These are phyloP conservation scores for Uloborus plumipes DNA, from an alignment of 2,888 invertebrate genomes.

Conservation along the genomic window DNA sequence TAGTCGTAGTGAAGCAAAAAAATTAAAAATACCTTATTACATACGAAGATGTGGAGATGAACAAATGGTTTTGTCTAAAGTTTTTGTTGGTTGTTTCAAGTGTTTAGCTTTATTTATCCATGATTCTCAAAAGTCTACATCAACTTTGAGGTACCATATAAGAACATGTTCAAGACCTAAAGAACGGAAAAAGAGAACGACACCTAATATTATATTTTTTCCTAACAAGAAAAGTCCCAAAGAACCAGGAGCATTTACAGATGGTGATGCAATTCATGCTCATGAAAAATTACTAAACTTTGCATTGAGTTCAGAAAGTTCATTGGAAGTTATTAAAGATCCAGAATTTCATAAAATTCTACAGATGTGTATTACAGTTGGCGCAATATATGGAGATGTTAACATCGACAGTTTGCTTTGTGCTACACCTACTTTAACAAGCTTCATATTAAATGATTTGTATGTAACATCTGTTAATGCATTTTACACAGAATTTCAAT, in stretches of 20 bases:
- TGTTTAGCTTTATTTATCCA: conserved; percentile 57
- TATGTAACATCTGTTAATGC: conserved; percentile 45
- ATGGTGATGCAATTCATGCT: conserved; percentile 40
- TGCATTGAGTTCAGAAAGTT: conserved; percentile 45
- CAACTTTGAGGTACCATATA: conserved; percentile 53
- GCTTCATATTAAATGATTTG: conserved; percentile 48
- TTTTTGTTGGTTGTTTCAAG: conserved; percentile 60
- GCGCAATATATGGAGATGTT: conserved; percentile 59
- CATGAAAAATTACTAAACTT: conserved; percentile 54
- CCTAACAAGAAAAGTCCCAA: conserved; percentile 40
- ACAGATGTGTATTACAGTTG: conserved; percentile 55
- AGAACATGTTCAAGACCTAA: conserved; percentile 51
- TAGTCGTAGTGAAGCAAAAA: conserved; percentile 54
- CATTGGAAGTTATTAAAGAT: conserved; percentile 39
- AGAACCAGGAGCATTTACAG: conserved; percentile 21
- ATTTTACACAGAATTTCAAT: conserved; percentile 59
- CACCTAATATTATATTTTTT: conserved; percentile 57
- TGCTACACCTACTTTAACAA: conserved; percentile 44
- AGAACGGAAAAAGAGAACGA: conserved; percentile 39
- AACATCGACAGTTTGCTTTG: conserved; percentile 55
- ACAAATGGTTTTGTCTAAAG: conserved; percentile 51
- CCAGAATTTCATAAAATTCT: conserved; percentile 56
- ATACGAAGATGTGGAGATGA: conserved; percentile 56
- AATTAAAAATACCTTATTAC: conserved; percentile 54
- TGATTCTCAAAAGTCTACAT: conserved; percentile 57